Evolutionary conservation across 2,797 vertebrate genomes (phyloP), one percentile per base, ranked within the genome.

Genomic region (Scolopax rusticola): DNA sequence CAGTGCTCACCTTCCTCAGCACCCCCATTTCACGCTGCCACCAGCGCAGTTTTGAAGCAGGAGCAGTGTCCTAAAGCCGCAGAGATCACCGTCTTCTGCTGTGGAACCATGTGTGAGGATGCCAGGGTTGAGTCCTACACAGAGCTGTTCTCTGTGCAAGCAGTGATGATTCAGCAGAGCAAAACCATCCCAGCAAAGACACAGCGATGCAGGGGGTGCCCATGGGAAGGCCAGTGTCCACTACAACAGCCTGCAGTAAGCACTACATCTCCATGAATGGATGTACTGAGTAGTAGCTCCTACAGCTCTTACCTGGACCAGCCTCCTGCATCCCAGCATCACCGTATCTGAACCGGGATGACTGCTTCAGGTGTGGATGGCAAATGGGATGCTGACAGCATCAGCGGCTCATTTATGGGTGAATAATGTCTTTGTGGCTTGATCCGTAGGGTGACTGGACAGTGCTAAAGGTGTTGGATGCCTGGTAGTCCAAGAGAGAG

Each of bases 181-280:
- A 50, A 86, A 84, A 47, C 47, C 56, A 45, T 38, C 16, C 5
- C 33, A 24, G 14, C 71, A 75, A 38, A 73, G 47, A 40, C 4
- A 40, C 2, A 38, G 27, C 3, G 57, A 50, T 36, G 28, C 27
- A 54, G 53, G 11, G 24, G 33, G 8, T 30, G 50, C 15, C 32
- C 24, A 5, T 14, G 32, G 8, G 65, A 54, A 76, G 47, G 59
- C 8, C 71, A 25, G 4, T 43, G 41, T 6, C 15, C 16, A 27
- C 25, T 19, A 30, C 11, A 64, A 65, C 50, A 71, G 32, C 45
- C 47, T 79, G 40, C 14, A 51, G 4, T 8, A 47, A 61, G 19
- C 0, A 18, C 5, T 16, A 2, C 13, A 15, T 32, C 9, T 7
- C 32, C 20, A 25, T 3, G 24, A 64, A 40, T 0, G 3, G 18